Evolutionary conservation across 2,888 invertebrate genomes (phyloP), one percentile per base, ranked within the genome.

Genomic region (Habrosyne pyritoides): DNA sequence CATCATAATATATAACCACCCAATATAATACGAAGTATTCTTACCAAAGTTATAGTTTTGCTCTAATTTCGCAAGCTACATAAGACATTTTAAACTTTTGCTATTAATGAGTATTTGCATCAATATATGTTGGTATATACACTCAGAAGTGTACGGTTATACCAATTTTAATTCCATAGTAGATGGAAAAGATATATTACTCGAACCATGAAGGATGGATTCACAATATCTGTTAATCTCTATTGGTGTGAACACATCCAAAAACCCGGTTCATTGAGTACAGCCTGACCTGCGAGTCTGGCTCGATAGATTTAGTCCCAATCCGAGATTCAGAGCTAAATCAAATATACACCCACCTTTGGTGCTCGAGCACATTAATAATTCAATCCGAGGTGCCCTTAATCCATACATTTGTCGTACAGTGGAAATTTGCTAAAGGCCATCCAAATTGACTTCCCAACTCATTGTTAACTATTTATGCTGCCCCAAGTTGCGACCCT

Each of bases 301-400:
- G 18, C 2, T 14, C n/a, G n/a, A 47, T 22, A 47, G 22, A 10
- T 10, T 48, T 26, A 48, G 24, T 24, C 47, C 54, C 53, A 49
- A 46, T 57, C 53, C 49, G 28, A 60, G 33, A 24, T 47, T 26
- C 14, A 24, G 52, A 55, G 57, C 61, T 59, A 70, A 57, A 63
- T 61, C 72, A 66, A 72, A 65, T 59, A 57, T 4, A 28, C 28
- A 28, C 10, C 49, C 55, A 18, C 21, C 28, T 18, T 52, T 42
- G 18, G 55, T 54, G 61, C 59, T 62, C 56, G 53, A 60, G 26
- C 50, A 53, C 49, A 57, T 69, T 60, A 55, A 60, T 69, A 62
- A 63, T 65, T 67, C 60, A 62, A 50, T 30, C n/a, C 26, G 3
- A 42, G 55, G 59, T 61, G 53, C 12, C 52, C 47, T 57, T 59